Evolutionary conservation across 2,888 invertebrate genomes (phyloP).

Genomic region (Hyposoter didymator): DNA sequence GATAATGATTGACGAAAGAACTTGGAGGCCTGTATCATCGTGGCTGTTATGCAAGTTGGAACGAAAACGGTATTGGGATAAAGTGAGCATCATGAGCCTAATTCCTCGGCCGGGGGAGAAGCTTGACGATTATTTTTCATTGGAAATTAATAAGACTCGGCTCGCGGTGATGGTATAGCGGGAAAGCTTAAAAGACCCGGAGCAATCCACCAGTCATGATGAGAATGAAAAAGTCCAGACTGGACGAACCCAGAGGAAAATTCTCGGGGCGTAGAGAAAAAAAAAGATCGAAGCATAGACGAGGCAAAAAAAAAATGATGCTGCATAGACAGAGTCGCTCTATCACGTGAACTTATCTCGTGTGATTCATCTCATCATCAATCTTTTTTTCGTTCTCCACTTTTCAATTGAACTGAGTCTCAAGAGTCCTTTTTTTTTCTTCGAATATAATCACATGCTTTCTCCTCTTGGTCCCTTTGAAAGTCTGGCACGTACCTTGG

Average conservation of each 20-base stretch:
- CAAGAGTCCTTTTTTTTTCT: slow-evolving; percentile 27
- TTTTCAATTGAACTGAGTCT: not conserved
- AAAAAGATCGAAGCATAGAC: not conserved
- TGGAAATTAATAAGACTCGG: slow-evolving; percentile 19
- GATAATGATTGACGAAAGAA: not conserved
- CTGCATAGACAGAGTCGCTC: slow-evolving; percentile 27
- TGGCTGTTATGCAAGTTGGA: not conserved
- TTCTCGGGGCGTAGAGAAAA: not conserved
- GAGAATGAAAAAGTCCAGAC: slow-evolving; percentile 16
- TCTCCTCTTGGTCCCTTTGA: slow-evolving; percentile 57
- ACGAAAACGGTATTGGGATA: not conserved
- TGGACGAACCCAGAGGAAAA: not conserved
- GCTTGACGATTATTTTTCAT: slow-evolving; percentile 7
- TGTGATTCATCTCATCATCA: slow-evolving; percentile 40
- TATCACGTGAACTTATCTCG: slow-evolving; percentile 42
- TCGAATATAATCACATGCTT: slow-evolving; percentile 54
- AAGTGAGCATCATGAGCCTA: not conserved
- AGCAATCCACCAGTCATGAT: slow-evolving; percentile 27
- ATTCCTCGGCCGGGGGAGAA: not conserved
- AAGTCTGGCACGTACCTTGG: slow-evolving; percentile 69
- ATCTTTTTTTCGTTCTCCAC: slow-evolving; percentile 45
- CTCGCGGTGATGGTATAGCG: not conserved
- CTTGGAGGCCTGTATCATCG: not conserved
- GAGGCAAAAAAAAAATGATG: slow-evolving; percentile 13
- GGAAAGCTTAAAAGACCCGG: not conserved